These are phyloP conservation scores for Scatophagus argus DNA, from an alignment of 2,113 vertebrate species.

Conservation along the genomic window DNA sequence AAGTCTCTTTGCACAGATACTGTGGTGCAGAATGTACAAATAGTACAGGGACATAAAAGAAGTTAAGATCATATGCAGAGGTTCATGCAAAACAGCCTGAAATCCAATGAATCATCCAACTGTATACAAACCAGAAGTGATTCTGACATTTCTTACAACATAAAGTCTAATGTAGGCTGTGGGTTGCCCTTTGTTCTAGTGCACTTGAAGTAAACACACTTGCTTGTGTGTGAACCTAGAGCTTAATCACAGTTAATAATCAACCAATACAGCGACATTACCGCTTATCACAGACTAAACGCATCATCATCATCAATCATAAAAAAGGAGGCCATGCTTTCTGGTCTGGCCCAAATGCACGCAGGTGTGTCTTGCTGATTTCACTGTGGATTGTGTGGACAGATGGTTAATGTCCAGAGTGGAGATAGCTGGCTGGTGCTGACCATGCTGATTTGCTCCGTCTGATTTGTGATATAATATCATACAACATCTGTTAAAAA, in stretches of 20 bases:
- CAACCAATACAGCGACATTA: constrained; percentile 48
- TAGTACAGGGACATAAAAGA: constrained; percentile 5
- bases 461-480: constrained; percentile 1
- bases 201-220: constrained; percentile 35
- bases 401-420: constrained; percentile 49
- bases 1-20: constrained; percentile 26
- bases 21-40: not conserved
- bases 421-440: constrained; percentile 33
- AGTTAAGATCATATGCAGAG: not conserved
- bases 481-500: not conserved
- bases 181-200: constrained; percentile 34
- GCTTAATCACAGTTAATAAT: constrained; percentile 72
- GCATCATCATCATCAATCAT: constrained; percentile 62
- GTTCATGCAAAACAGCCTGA: not conserved
- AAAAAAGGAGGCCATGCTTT: constrained; percentile 22
- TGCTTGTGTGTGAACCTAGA: constrained; percentile 23
- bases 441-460: constrained; percentile 39
- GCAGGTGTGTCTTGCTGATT: constrained; percentile 55
- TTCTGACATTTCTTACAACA: not conserved
- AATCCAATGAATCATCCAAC: not conserved
- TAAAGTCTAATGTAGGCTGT: not conserved
- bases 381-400: constrained; percentile 28
- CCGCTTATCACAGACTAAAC: constrained; percentile 60
- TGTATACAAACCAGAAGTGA: not conserved
- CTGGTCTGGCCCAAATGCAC: constrained; percentile 36